Base-by-base conservation (phyloP, 2,888 invertebrate species). In the Synergus japonicus region DNA sequence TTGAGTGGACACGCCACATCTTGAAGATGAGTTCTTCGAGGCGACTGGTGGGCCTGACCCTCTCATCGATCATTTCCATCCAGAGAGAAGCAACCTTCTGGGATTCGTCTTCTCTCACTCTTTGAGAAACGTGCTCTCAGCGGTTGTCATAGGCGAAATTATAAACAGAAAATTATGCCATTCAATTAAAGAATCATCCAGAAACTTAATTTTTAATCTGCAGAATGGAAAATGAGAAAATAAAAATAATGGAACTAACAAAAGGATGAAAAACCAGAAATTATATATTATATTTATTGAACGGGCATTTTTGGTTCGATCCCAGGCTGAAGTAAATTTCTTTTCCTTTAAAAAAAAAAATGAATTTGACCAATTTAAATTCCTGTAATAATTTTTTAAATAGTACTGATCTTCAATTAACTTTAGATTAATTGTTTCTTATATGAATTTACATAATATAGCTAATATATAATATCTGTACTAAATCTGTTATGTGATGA, bases 21-120 rank as follows among this genome's bases (percentile, higher is more conserved):
- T 86, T 85, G 87, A 88, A 85, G 88, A 89, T 86, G 88, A 89
- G 87, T 86, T 87, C 86, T 84, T 83, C 82, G 86, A 84, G 85
- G 88, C 86, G 88, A 86, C 84, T 87, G 88, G 87, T 86, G 85
- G 88, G 89, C 87, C 90, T 89, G 90, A 88, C 88, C 90, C 86
- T 87, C 90, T 90, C 92, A 92, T 92, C 92, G 91, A 92, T 92
- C 92, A 92, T 92, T 88, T 87, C 87, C 86, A 84, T 87, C 87
- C 86, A 84, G 88, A 85, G 85, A 84, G 83, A 84, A 86, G 84
- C 88, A 89, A 87, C 88, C 87, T 86, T 88, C 87, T 87, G 84
- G 87, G 89, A 87, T 88, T 88, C 86, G 85, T 88, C 88, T 86
- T 85, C 85, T 84, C 81, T 66, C 81, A 79, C 83, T 78, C 63